Evolutionary conservation across 1,140 invertebrate genomes (phyloP).

Genomic region (Neotoxoptera formosana): DNA sequence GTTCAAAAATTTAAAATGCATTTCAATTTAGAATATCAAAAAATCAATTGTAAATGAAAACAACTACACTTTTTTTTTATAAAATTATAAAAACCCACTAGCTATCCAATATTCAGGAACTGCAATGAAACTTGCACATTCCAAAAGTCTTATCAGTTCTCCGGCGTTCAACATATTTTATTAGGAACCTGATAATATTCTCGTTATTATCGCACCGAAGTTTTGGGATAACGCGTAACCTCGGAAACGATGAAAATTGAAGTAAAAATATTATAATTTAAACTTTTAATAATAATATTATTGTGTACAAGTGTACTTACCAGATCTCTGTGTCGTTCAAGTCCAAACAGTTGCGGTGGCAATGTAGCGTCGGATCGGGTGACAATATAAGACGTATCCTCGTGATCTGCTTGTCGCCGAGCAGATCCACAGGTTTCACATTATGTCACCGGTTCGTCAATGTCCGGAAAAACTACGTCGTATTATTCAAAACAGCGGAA

Average conservation of each 20-base stretch:
- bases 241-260: neutral
- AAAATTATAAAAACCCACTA: neutral
- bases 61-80: neutral
- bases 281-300: neutral
- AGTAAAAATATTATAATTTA: neutral
- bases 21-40: neutral
- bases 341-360: neutral
- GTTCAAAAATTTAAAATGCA: neutral
- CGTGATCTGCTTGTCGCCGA: slow-evolving; percentile 23
- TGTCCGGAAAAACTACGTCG: neutral
- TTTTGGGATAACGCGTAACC: neutral
- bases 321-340: neutral
- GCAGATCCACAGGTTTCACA: slow-evolving; percentile 26
- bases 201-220: neutral
- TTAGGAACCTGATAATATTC: neutral
- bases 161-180: neutral
- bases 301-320: no score
- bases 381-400: neutral
- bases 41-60: neutral
- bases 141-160: neutral
- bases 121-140: neutral
- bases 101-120: neutral
- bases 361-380: neutral
- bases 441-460: neutral
- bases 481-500: neutral